Base-by-base conservation (phyloP, 92 coral and sea anemone species). In the Bergia puertoricense region DNA sequence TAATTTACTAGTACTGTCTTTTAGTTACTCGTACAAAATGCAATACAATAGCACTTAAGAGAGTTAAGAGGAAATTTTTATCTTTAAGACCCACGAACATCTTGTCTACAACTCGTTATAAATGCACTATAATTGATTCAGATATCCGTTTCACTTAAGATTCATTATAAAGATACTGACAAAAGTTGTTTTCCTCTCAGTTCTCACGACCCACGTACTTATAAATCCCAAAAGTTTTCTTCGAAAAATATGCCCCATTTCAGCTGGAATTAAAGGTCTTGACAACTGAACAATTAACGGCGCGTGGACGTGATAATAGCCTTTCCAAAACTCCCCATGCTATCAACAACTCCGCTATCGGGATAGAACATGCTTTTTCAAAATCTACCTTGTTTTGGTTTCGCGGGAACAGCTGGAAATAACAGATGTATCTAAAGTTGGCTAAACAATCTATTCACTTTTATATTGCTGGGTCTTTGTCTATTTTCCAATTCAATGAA, bases 261-360 rank as follows among this genome's bases (percentile, higher is more conserved):
- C 22, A 69, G 46, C 36, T 46, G 42, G 15, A 46, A 30, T 83
- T 37, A 71, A 71, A 71, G 78, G 38, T 50, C 62, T 84, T 20
- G 46, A 46, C 41, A 11, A 38, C 57, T n/a, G 37, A 37, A 68
- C 78, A 84, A 68, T 84, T 30, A 79, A 14, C 46, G 48, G 78
- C 87, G 79, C 87, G 87, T 84, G 87, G 79, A 84, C 30, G 87
- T 36, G 87, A 84, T 84, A 84, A 84, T 84, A 71, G 68, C n/a
- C 23, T 71, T 84, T 84, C 20, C 44, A 71, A 69, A 69, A 45
- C 87, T 30, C 68, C 14, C 77, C 79, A 39, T 74, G 87, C 22
- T 59, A 56, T 38, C 74, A 16, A 16, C 74, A 79, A 45, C 72
- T 62, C 48, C 2, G 8, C 75, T 46, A 83, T 83, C 86, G 43